Evolutionary conservation across 2,797 vertebrate genomes (phyloP).

Genomic region (Danio kyathit): DNA sequence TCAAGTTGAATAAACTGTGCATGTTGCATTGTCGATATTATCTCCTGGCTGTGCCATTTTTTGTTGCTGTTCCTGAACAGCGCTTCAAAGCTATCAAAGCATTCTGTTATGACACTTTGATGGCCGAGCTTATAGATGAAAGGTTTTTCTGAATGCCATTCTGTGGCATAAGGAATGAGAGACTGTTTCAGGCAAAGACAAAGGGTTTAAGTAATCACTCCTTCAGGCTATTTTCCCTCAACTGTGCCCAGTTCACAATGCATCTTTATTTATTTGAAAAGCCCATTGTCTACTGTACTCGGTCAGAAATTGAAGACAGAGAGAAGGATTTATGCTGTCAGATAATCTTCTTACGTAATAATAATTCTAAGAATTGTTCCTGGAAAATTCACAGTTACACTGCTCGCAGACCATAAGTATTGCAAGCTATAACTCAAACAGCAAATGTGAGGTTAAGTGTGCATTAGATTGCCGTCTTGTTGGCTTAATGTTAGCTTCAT

Average conservation of each 20-base stretch:
- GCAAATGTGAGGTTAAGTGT: neutral
- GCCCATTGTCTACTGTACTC: constrained; percentile 5
- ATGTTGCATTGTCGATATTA: constrained; percentile 46
- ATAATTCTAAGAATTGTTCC: neutral
- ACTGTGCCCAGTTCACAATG: neutral
- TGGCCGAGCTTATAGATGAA: constrained; percentile 20
- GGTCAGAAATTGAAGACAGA: neutral
- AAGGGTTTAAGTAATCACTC: constrained; percentile 28
- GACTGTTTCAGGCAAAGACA: constrained; percentile 40
- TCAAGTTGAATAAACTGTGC: constrained; percentile 6
- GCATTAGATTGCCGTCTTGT: neutral
- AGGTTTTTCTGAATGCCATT: constrained; percentile 15
- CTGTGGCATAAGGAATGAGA: constrained; percentile 5
- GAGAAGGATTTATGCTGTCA: neutral
- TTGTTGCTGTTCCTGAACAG: constrained; percentile 36
- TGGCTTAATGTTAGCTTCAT: neutral
- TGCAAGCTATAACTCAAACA: neutral
- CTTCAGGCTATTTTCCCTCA: constrained; percentile 14
- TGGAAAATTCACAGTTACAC: neutral
- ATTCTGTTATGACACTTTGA: constrained; percentile 31
- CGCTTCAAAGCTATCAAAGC: constrained; percentile 34
- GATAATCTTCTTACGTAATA: neutral
- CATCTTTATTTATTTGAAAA: constrained; percentile 22
- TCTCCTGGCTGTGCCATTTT: constrained; percentile 41
- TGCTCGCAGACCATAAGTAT: neutral